Evolutionary conservation across 2,113 vertebrate species (phyloP).

Genomic region (Triplophysa tibetana): DNA sequence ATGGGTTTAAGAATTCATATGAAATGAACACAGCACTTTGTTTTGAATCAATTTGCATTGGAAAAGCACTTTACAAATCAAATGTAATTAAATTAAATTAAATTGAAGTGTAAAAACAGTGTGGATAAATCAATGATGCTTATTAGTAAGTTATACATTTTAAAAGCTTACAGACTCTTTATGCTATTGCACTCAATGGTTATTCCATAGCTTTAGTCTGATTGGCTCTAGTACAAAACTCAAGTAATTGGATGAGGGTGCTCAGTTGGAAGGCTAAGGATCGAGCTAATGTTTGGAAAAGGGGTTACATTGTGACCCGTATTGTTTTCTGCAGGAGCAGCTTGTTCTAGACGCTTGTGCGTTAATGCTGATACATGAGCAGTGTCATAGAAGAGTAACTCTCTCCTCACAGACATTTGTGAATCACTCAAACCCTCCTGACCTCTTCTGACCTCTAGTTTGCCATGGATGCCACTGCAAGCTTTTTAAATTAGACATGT

Average conservation of each 20-base stretch:
- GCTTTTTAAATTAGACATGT: conserved; percentile 1
- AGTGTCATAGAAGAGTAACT: conserved; percentile 7
- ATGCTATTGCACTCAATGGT: not conserved
- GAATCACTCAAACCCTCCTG: conserved; percentile 12
- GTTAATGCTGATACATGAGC: conserved; percentile 1
- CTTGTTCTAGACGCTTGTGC: not conserved
- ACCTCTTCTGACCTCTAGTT: conserved; percentile 1
- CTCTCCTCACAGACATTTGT: not conserved
- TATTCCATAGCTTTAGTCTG: not conserved
- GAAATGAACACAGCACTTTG: too few relatives aligned
- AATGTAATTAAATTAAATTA: too few relatives aligned
- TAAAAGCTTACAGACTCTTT: not conserved
- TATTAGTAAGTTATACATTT: not conserved
- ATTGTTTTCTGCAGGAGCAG: not conserved
- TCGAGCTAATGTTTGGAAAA: not conserved
- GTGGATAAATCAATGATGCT: not conserved
- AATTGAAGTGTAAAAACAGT: not conserved
- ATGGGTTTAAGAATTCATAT: too few relatives aligned
- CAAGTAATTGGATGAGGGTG: not conserved
- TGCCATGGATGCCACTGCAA: conserved; percentile 12
- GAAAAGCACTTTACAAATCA: not conserved
- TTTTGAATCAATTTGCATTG: not conserved
- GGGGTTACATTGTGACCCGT: not conserved
- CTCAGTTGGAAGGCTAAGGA: not conserved
- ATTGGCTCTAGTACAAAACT: too few relatives aligned